Conservation (phyloP, 2,113 vertebrate species). For the Erythrocebus patas region DNA sequence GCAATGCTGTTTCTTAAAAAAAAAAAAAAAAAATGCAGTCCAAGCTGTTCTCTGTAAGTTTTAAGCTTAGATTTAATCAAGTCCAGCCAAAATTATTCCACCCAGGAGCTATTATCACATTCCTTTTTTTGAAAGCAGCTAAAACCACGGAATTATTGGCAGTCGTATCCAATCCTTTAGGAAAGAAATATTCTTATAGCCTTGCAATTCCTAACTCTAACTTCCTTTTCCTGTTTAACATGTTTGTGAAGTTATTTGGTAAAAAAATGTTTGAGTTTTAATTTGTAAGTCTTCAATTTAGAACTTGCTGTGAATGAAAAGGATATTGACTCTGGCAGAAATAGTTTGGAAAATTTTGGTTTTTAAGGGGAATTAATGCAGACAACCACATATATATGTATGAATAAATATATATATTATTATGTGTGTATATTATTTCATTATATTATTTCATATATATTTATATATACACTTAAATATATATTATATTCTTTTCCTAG, state of each 20-base stretch:
- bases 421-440: too few species aligned
- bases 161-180: constrained; percentile 42
- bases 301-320: constrained; percentile 10
- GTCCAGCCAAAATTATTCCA: constrained; percentile 69
- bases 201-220: constrained; percentile 44
- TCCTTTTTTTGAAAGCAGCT: constrained; percentile 65
- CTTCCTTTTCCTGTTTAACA: constrained; percentile 59
- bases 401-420: too few species aligned
- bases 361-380: neutral
- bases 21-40: neutral
- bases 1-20: constrained; percentile 34
- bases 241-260: constrained; percentile 46
- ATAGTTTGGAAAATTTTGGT: neutral
- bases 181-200: constrained; percentile 46
- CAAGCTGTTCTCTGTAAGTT: constrained; percentile 63
- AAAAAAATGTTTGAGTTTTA: neutral
- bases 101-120: constrained; percentile 73
- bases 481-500: neutral
- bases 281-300: constrained; percentile 44
- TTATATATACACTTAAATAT: too few species aligned
- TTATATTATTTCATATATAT: too few species aligned
- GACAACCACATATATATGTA: neutral
- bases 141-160: constrained; percentile 63
- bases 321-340: constrained; percentile 9
- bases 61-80: constrained; percentile 72